phyloP scores from a whole-genome alignment of 2,888 invertebrate genomes.

The Ormia ochracea region DNA sequence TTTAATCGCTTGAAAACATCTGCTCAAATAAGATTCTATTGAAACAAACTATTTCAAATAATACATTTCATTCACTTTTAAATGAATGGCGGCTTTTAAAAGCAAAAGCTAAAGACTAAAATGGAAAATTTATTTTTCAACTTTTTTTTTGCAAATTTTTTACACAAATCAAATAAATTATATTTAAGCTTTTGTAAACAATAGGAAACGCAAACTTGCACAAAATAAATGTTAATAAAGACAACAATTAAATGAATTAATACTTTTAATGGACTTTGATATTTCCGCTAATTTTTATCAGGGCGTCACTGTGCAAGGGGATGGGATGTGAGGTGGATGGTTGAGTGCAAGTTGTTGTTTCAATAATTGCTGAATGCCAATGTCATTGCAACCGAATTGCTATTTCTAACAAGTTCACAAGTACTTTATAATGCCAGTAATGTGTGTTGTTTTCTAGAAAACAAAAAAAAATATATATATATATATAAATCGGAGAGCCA shows the following conservation, averaged over 20 bases:
- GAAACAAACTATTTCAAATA: background rate
- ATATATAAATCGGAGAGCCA: background rate
- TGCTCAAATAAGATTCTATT: background rate
- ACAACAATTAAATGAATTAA: slow-evolving; percentile 22
- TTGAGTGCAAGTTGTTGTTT: background rate
- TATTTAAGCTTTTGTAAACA: background rate
- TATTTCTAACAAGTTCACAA: slow-evolving; percentile 9
- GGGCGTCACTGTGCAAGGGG: background rate
- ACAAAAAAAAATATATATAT: too few relatives aligned
- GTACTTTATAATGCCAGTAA: slow-evolving; percentile 12
- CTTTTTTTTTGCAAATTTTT: slow-evolving; percentile 13
- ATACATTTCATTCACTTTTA: background rate
- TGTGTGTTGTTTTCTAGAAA: slow-evolving; percentile 21
- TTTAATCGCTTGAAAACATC: background rate
- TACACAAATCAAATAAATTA: slow-evolving; percentile 13
- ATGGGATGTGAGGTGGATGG: background rate
- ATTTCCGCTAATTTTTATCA: slow-evolving; percentile 15
- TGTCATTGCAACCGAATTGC: slow-evolving; percentile 22
- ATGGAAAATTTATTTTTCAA: background rate
- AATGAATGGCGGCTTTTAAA: background rate
- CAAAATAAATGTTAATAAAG: background rate
- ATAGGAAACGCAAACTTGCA: background rate
- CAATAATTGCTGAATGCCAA: slow-evolving; percentile 52
- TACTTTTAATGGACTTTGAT: slow-evolving; percentile 19
- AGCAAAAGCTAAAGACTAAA: background rate